Evolutionary conservation across 2,113 vertebrate genomes (phyloP), one percentile per base, ranked within the genome.

Genomic region (Silurus meridionalis): DNA sequence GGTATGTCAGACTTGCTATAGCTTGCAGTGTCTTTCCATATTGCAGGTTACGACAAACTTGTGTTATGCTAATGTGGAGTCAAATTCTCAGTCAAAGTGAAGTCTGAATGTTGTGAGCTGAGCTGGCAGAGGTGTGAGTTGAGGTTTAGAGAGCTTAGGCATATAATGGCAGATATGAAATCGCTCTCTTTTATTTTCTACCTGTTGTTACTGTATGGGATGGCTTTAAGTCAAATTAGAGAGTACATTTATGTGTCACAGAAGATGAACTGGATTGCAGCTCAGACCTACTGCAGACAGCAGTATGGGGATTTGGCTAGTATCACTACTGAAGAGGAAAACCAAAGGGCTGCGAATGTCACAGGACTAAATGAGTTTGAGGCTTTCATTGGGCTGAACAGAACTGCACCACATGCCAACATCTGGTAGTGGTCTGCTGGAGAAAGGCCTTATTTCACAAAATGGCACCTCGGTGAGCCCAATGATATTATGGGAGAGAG

Each of bases 391-490:
- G 84, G 87, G 6, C 69, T 89, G 17, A 14, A 60, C 3, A 82
- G 82, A n/a, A 8, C 37, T 69, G 23, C 2, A 66, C 57, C 28
- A 19, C 14, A 69, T 46, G 55, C 4, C 14, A n/a, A 58, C 0
- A 19, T 0, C 8, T 89, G 82, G 84, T 4, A 80, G 11, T 88
- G 86, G 84, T 67, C 84, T 83, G 77, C 84, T 86, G 86, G 82
- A 75, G 28, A 1, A 52, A 6, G 17, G 19, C 0, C 10, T 5
- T 37, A 15, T 10, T 86, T 84, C 11, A 6, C 5, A 0, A 69
- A 78, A 4, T 88, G 87, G 87, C 6, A 6, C 9, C 0, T 0
- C 1, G 1, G 2, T 1, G 46, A 86, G 25, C 85, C 89, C 5
- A 8, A 82, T 82, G 63, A 82, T 86, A 0, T 10, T 79, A 5